phyloP scores from a whole-genome alignment of 2,113 vertebrate genomes.

The Gila orcuttii region DNA sequence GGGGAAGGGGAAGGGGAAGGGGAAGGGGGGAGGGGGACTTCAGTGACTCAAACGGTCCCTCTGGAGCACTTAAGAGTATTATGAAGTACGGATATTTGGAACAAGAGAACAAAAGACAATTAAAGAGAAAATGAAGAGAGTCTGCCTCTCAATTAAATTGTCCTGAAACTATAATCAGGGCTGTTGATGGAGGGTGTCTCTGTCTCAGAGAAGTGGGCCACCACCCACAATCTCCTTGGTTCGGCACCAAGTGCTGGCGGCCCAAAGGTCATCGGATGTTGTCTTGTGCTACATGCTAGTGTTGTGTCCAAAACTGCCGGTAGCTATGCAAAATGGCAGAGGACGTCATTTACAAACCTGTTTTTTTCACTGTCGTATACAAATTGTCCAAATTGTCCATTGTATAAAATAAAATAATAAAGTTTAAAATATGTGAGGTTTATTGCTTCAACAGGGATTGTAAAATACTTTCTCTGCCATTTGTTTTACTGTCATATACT shows the following conservation, averaged over 20 bases:
- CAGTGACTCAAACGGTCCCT: constrained; percentile 19
- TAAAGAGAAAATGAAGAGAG: constrained; percentile 19
- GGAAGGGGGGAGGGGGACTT: not conserved
- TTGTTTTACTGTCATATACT: too few relatives aligned
- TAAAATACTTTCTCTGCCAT: too few relatives aligned
- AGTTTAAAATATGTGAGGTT: not conserved
- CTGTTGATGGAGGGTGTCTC: not conserved
- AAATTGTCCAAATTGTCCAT: not conserved
- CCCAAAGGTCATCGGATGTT: not conserved
- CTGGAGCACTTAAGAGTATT: constrained; percentile 42
- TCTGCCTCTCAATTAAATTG: constrained; percentile 9
- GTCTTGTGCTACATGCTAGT: constrained; percentile 1
- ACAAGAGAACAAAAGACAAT: constrained; percentile 38
- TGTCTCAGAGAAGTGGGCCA: constrained; percentile 20
- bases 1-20: not conserved
- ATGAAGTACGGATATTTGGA: constrained; percentile 35
- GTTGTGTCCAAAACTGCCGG: not conserved
- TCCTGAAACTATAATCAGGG: constrained; percentile 14
- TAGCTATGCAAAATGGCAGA: not conserved
- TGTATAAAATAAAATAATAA: not conserved
- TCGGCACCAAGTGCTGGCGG: constrained; percentile 2
- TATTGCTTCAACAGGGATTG: too few relatives aligned
- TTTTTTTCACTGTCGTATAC: not conserved
- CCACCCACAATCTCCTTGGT: not conserved
- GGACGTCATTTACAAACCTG: not conserved